phyloP scores from a whole-genome alignment of 2,888 invertebrate species.

The Neoascia interrupta region DNA sequence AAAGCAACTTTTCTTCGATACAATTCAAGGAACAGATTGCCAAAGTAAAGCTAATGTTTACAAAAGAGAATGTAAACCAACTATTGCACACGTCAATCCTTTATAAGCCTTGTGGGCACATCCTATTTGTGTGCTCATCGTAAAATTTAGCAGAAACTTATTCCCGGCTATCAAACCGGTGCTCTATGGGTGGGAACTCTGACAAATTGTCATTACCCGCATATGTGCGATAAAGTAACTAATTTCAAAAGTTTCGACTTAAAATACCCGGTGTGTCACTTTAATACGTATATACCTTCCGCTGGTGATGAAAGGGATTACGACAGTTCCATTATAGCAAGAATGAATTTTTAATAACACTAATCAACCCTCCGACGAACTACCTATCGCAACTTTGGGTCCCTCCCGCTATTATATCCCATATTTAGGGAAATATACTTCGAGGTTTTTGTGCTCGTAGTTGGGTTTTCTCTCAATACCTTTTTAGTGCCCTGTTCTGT shows the following conservation, averaged over 20 bases:
- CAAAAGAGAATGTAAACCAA: too few species aligned
- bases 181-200: too few species aligned
- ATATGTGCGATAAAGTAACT: not conserved
- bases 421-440: conserved; percentile 30
- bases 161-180: too few species aligned
- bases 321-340: conserved; percentile 48
- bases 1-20: too few species aligned
- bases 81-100: too few species aligned
- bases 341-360: conserved; percentile 62
- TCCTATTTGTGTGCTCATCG: too few species aligned
- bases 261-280: conserved; percentile 15
- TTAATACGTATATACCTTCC: conserved; percentile 38
- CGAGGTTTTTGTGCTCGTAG: conserved; percentile 8
- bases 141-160: too few species aligned
- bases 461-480: too few species aligned
- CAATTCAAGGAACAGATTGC: too few species aligned
- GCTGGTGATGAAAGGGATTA: conserved; percentile 36
- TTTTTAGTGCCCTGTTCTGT: conserved; percentile 12
- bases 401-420: conserved; percentile 5
- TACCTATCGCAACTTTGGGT: not conserved
- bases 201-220: too few species aligned
- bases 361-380: conserved; percentile 47
- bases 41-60: too few species aligned
- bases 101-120: too few species aligned
- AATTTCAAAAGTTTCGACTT: conserved; percentile 12